Evolutionary conservation across 2,113 vertebrate species (phyloP).

Genomic region (Blennius ocellaris): DNA sequence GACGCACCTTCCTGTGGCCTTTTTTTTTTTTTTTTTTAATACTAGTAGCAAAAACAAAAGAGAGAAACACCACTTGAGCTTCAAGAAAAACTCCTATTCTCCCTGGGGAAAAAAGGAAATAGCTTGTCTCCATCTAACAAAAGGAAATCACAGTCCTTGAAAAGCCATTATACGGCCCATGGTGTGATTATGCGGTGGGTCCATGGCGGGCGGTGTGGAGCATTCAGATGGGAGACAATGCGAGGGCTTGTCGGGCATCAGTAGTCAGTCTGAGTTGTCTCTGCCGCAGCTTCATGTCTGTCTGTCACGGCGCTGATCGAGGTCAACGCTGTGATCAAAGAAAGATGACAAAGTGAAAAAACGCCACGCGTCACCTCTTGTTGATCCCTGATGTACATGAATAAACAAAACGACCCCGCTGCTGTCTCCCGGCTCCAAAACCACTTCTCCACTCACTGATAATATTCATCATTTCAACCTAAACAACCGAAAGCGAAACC

Average conservation of each 20-base stretch:
- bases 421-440: too few species aligned
- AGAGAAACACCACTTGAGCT: background rate
- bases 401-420: too few species aligned
- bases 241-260: conserved; percentile 11
- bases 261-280: conserved; percentile 1
- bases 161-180: background rate
- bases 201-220: background rate
- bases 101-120: background rate
- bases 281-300: background rate
- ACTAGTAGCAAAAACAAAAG: background rate
- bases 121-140: conserved; percentile 6
- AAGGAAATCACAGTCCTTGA: conserved; percentile 14
- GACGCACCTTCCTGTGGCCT: too few species aligned
- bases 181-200: conserved; percentile 1
- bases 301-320: background rate
- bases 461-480: too few species aligned
- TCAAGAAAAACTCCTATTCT: too few species aligned
- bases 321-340: background rate
- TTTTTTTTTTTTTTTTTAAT: too few species aligned
- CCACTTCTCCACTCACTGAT: too few species aligned
- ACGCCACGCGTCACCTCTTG: too few species aligned
- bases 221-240: conserved; percentile 7
- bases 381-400: too few species aligned
- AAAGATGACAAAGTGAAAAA: background rate
- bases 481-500: too few species aligned